phyloP scores from a whole-genome alignment of 2,888 invertebrate species.

The Octonoba sinensis region DNA sequence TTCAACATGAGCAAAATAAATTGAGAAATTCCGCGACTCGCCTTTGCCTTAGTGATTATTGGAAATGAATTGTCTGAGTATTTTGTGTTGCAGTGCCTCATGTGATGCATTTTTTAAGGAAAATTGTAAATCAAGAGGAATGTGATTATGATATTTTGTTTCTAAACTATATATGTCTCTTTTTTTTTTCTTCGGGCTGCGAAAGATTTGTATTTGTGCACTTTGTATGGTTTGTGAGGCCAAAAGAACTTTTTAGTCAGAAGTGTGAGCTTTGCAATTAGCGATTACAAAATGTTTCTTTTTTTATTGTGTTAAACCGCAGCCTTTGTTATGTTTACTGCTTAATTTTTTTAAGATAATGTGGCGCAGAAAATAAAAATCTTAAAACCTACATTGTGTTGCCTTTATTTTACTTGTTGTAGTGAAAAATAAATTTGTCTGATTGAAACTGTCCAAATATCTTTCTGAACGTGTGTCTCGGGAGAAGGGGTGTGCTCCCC shows the following conservation, averaged over 20 bases:
- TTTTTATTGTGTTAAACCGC: conserved; percentile 15
- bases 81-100: conserved; percentile 40
- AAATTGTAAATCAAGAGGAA: conserved; percentile 37
- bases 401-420: neutral
- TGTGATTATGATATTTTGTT: conserved; percentile 37
- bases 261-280: conserved; percentile 16
- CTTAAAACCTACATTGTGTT: neutral
- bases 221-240: neutral
- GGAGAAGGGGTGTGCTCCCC: no score
- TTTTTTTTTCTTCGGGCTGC: conserved; percentile 16
- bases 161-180: conserved; percentile 7
- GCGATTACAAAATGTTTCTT: conserved; percentile 6
- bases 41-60: conserved; percentile 42
- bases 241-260: conserved; percentile 7
- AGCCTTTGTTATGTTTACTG: conserved; percentile 24
- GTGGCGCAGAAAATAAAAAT: conserved; percentile 2
- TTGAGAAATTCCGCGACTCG: conserved; percentile 21
- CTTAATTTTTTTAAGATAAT: conserved; percentile 11
- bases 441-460: no score
- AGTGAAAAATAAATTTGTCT: no score
- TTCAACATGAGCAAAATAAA: conserved; percentile 23
- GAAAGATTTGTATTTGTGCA: neutral
- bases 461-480: no score
- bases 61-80: conserved; percentile 14
- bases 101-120: conserved; percentile 32